Evolutionary conservation across 2,888 invertebrate species (phyloP), one percentile per base, ranked within the genome.

Genomic region (Pheosia tremula): DNA sequence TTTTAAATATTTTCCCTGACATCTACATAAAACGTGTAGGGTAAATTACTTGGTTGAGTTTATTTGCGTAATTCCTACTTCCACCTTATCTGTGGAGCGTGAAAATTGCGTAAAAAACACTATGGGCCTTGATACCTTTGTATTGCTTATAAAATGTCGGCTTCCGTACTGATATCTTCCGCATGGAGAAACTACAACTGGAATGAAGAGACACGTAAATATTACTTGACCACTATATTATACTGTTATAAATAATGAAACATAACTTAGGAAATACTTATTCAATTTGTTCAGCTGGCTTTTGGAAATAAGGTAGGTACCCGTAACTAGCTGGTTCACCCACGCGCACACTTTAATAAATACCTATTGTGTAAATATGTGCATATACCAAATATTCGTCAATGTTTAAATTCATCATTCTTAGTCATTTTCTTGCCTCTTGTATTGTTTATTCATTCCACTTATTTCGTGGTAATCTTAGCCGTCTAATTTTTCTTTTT

Each of bases 111-210:
- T 50, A 64, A 55, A 74, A 78, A 78, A 74, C 62, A 13, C 63
- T 11, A 24, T 6, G 59, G 59, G 57, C 78, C 77, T 73, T 75
- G 77, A 68, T 58, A 68, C 58, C 67, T 71, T 72, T 71, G 69
- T 67, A 56, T 55, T 63, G 62, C 53, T 68, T 61, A 57, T 63
- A 59, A 62, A 61, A 62, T 62, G 62, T 56, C 56, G 57, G 62
- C 66, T 77, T 77, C 77, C 75, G 73, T 61, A 60, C 54, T 64
- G 45, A 61, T 49, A 57, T 56, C 61, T 76, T 76, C 75, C 75
- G 76, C 68, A 62, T 67, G 56, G 24, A 24, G 24, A 24, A 24
- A 24, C 24, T 56, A 62, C 59, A 60, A 43, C 49, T 56, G 49
- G 47, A 11, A 45, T 50, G 8, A 6, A 50, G 50, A 50, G 2